Base-by-base conservation (phyloP, 2,113 vertebrate genomes). In the Aramus guarauna region DNA sequence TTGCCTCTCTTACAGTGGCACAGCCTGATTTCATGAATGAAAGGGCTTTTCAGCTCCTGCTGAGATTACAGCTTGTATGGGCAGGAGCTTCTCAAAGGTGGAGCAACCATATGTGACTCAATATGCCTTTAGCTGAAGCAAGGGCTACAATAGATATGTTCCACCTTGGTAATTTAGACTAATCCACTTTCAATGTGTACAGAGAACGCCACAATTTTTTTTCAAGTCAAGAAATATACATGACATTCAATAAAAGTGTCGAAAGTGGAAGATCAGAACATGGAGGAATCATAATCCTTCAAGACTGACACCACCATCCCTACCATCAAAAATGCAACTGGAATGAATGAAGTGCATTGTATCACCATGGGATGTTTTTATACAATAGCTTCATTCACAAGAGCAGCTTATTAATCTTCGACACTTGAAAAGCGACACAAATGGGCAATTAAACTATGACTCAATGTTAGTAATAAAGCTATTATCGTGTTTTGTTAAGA, bases 11-110 rank as follows among this genome's bases (percentile, higher is more conserved):
- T n/a, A 63, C 53, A 92, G 53, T 29, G 50, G 45, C 55, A 91
- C 30, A 80, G 91, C 30, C 66, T 72, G 34, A 68, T 92, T 92
- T 92, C 47, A 75, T 78, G 81, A 96, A 92, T 93, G 69, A 78
- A 95, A 92, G 52, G 36, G 37, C 37, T 88, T 85, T 74, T 72
- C 85, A 56, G 47, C 82, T 82, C 78, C 74, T 64, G 62, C 74
- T 92, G 90, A 95, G 92, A 93, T 68, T 94, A 90, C 77, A 93
- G 58, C 62, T 88, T 77, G 63, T 63, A 71, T 15, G 64, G 47
- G 29, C 72, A 91, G 45, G 37, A 85, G 50, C 41, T 88, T 83
- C 91, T 80, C 79, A 83, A 86, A 96, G 83, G 85, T 95, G 72
- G 19, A 88, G n/a, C 67, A 81, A 41, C 67, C 83, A 56, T 76